Base-by-base conservation (phyloP, 2,113 vertebrate species). In the Peucedramus taeniatus region DNA sequence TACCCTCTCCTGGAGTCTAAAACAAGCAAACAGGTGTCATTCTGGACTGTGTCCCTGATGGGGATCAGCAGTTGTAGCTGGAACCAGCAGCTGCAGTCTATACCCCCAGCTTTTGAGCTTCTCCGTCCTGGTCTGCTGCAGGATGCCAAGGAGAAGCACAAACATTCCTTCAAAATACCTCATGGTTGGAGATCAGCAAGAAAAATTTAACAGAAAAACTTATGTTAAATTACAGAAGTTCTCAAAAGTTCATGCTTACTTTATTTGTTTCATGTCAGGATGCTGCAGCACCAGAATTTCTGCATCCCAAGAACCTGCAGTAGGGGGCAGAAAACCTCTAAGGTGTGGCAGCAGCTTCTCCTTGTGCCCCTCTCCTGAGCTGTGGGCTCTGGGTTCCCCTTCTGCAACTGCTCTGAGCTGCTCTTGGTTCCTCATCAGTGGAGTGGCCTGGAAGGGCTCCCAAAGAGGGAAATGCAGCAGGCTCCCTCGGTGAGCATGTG, bases 271-370 rank as follows among this genome's bases (percentile, higher is more conserved):
- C 27, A 56, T 35, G 31, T 28, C 49, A 54, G 49, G 26, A 24
- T 40, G n/a, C 28, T 61, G 33, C 44, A 71, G 33, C 14, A 51
- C 21, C 18, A 84, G 40, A 22, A 54, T 50, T 83, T 74, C 14
- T 1, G 1, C 14, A 8, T 44, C 8, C 53, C 3, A 3, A 39
- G 13, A 1, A 3, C 10, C 15, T 1, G 2, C 21, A 47, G 37
- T 11, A 8, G 8, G 2, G 28, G 21, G 12, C 5, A 75, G 18
- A 37, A 72, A 82, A 45, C 27, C 0, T 0, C 8, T 3, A 35
- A 45, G 11, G 23, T 5, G 5, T 13, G 28, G 57, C 49, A 91
- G 42, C 60, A 79, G 31, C 11, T 53, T 77, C 53, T 57, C 24
- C 54, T 50, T 59, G 44, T 3, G 2, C 10, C 7, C 22, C 9